Evolutionary conservation across 2,888 invertebrate genomes (phyloP).

Genomic region (Pheosia gnoma): DNA sequence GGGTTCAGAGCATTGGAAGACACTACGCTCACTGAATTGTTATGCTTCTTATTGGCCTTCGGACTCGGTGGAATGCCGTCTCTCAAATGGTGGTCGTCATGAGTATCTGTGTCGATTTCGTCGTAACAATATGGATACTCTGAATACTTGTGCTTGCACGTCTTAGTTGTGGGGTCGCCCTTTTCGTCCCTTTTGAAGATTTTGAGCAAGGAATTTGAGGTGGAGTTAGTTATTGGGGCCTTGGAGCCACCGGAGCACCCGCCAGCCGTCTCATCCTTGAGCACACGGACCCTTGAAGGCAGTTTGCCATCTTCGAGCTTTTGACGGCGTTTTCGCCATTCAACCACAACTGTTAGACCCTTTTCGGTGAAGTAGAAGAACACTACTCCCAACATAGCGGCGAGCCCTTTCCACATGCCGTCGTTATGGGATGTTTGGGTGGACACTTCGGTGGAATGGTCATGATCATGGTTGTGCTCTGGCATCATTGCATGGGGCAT

Average conservation of each 20-base stretch:
- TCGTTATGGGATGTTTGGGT: slow-evolving; percentile 80
- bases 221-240: slow-evolving; percentile 73
- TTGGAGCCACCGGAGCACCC: slow-evolving; percentile 68
- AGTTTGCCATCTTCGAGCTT: slow-evolving; percentile 86
- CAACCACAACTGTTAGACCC: slow-evolving; percentile 89
- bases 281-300: slow-evolving; percentile 88
- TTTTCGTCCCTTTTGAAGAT: slow-evolving; percentile 76
- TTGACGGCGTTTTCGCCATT: slow-evolving; percentile 91
- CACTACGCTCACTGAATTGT: slow-evolving; percentile 78
- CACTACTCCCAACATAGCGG: slow-evolving; percentile 91
- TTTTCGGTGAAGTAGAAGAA: slow-evolving; percentile 96
- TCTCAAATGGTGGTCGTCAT: slow-evolving; percentile 84
- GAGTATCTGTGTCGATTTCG: slow-evolving; percentile 90
- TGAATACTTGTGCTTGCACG: slow-evolving; percentile 95
- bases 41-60: slow-evolving; percentile 69
- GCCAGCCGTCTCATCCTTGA: slow-evolving; percentile 86
- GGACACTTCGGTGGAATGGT: slow-evolving; percentile 44
- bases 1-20: slow-evolving; percentile 72
- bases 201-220: slow-evolving; percentile 69
- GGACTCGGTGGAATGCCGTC: slow-evolving; percentile 76
- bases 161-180: slow-evolving; percentile 83
- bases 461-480: slow-evolving; percentile 51
- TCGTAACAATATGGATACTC: slow-evolving; percentile 95
- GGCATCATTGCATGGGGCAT: slow-evolving; percentile 92
- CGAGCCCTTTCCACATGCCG: slow-evolving; percentile 94